Base-by-base conservation (phyloP, 2,888 invertebrate species). In the Tanytarsus gracilentus region DNA sequence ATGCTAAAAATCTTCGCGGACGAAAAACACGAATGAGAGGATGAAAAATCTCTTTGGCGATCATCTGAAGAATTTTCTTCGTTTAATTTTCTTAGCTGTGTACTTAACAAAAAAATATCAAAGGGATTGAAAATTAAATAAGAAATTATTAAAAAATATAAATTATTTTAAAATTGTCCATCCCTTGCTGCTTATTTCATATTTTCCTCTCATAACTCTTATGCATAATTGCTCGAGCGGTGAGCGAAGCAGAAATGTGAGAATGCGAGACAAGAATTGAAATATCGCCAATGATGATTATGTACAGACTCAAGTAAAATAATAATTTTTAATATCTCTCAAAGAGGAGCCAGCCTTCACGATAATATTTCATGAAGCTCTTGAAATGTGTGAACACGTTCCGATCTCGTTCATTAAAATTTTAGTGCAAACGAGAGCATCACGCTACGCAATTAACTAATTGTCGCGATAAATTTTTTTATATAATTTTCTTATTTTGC, bases 221-320 rank as follows among this genome's bases (percentile, higher is more conserved):
- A 18, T 44, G 44, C 44, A 44, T 44, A 44, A 44, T 21, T 18
- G n/a, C n/a, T n/a, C n/a, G n/a, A n/a, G n/a, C n/a, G n/a, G 44
- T 44, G 44, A 21, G 18, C 16, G 18, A 39, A 40, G n/a, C 23
- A 30, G n/a, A 27, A 21, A 48, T 9, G 29, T 29, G 26, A 56
- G 33, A 58, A 29, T 29, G 21, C 23, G 48, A 48, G 48, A 48
- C 44, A 58, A 44, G 11, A 23, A 48, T 58, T 58, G 58, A 48
- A 48, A 21, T 29, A 30, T 58, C 30, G 58, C 58, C 58, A 58
- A 58, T 48, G 40, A n/a, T 29, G 58, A 48, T 58, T 58, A 48
- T 58, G 26, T 7, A 29, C 29, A 29, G n/a, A n/a, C n/a, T n/a
- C n/a, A n/a, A n/a, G n/a, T n/a, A n/a, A 44, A 18, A 23, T 18